Conservation (phyloP, 2,797 vertebrate genomes). For the Gymnocypris eckloni region DNA sequence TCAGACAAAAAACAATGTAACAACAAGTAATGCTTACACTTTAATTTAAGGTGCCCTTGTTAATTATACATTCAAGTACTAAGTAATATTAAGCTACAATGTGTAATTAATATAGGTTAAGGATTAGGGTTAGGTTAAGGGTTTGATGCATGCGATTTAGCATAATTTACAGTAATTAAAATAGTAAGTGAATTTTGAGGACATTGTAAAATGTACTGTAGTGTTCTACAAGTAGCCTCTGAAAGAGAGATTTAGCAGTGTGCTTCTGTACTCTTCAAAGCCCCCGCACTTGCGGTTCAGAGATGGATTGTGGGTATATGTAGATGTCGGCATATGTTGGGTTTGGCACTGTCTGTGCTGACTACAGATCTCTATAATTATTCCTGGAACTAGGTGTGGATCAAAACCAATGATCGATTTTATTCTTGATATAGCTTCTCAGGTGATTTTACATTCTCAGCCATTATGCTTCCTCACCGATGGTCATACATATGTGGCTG, state of each 20-base stretch:
- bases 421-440: neutral
- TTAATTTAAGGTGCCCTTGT: neutral
- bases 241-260: neutral
- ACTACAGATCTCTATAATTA: neutral
- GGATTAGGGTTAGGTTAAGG: neutral
- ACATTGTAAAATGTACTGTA: neutral
- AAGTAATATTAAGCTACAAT: neutral
- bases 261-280: neutral
- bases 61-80: neutral
- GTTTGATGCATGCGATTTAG: neutral
- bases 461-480: neutral
- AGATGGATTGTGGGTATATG: constrained; percentile 14
- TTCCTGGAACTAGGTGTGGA: constrained; percentile 15
- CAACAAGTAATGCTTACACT: neutral
- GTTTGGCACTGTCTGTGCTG: constrained; percentile 18
- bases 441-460: neutral
- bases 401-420: constrained; percentile 19
- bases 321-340: constrained; percentile 16
- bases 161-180: neutral
- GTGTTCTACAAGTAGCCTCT: neutral
- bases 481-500: neutral
- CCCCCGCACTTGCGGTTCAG: neutral
- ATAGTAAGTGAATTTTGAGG: neutral
- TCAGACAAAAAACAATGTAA: neutral
- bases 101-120: neutral